Conservation (phyloP, 2,797 vertebrate species). For the Rhinogobio ventralis region DNA sequence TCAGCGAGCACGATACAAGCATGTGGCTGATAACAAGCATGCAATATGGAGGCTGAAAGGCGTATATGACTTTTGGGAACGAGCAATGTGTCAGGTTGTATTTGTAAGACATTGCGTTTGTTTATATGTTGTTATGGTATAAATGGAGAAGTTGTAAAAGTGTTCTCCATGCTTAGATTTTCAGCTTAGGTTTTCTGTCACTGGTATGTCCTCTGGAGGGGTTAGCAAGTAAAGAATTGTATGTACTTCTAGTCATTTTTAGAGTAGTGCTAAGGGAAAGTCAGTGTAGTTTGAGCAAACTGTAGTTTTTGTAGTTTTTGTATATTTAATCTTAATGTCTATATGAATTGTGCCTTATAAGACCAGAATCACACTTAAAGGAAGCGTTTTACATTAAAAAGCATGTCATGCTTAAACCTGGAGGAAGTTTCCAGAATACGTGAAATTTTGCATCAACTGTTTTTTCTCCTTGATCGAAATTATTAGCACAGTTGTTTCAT, state of each 20-base stretch:
- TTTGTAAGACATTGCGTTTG: slow-evolving; percentile 7
- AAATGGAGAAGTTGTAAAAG: not conserved
- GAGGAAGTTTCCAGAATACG: slow-evolving; percentile 21
- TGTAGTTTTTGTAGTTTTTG: not conserved
- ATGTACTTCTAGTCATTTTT: not conserved
- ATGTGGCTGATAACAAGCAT: slow-evolving; percentile 55
- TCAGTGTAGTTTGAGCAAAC: not conserved
- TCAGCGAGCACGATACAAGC: slow-evolving; percentile 60
- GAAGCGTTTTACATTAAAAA: slow-evolving; percentile 55
- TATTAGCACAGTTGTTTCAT: not conserved
- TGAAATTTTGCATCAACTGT: slow-evolving; percentile 36
- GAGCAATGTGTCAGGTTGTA: not conserved
- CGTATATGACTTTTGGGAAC: slow-evolving; percentile 76
- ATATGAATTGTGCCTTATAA: slow-evolving; percentile 62
- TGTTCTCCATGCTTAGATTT: not conserved
- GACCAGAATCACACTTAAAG: slow-evolving; percentile 30
- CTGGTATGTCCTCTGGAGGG: not conserved
- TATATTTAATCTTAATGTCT: not conserved
- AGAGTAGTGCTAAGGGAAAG: not conserved
- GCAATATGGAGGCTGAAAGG: slow-evolving; percentile 69
- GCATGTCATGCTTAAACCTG: slow-evolving; percentile 27
- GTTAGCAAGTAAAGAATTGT: not conserved
- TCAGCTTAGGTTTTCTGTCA: not conserved
- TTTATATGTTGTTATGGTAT: not conserved
- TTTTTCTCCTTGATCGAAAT: slow-evolving; percentile 32